Evolutionary conservation across 2,797 vertebrate species (phyloP), one percentile per base, ranked within the genome.

Genomic region (Dicrostonyx torquatus): DNA sequence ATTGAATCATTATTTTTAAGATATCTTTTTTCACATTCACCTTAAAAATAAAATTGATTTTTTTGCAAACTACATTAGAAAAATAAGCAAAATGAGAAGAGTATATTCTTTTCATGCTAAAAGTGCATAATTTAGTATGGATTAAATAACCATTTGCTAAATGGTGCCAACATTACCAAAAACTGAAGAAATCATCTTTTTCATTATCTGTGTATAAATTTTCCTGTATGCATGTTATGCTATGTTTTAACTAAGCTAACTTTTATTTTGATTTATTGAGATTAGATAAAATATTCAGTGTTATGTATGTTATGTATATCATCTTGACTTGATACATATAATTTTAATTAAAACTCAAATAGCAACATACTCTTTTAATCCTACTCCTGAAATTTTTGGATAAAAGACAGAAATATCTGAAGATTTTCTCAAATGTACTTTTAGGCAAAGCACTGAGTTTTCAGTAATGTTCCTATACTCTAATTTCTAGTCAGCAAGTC

Each of bases 1-100:
- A 60, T n/a, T 68, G 9, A 87, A 83, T 15, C 29, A 1, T 62
- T 78, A 80, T 55, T 93, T 96, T 90, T 89, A 84, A 26, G 15
- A 50, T 86, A 24, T 60, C 12, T 79, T 7, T 20, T 79, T 87
- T 93, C 50, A 90, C 4, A 77, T 58, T 94, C n/a, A 86, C 31
- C 90, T 94, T 80, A 76, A 95, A 94, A 93, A 93, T 84, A 3
- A 93, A 78, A 94, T 76, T 34, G n/a, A 22, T 75, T 90, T 66
- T 66, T 82, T 88, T 15, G 91, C 34, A 73, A 73, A 72, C 34
- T 29, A 86, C 4, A 72, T 53, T 72, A 29, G 34, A 95, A 94
- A 14, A 86, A 55, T 72, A 91, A 80, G 22, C 55, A 55, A 14
- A 22, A 78, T 26, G 89, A 86, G 8, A 78, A 68, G 20, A 82